Conservation (phyloP, 2,888 invertebrate species). For the Callosobruchus maculatus region DNA sequence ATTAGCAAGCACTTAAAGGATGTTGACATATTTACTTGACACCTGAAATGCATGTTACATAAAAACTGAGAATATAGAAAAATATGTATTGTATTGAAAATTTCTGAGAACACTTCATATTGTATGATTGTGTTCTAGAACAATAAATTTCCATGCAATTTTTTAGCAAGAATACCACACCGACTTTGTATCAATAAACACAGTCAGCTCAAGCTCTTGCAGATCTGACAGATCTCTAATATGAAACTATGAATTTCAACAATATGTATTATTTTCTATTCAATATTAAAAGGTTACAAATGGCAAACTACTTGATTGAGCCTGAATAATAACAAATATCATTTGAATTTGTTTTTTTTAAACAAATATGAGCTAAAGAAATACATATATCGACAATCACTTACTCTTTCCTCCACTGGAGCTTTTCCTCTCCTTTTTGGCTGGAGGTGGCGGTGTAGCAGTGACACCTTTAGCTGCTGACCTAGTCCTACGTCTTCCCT, state of each 20-base stretch:
- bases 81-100: not conserved
- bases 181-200: not conserved
- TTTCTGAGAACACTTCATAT: not conserved
- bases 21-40: too few species aligned
- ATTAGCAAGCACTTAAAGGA: too few species aligned
- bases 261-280: too few species aligned
- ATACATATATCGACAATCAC: not conserved
- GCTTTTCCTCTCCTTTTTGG: slow-evolving; percentile 50
- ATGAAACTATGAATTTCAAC: too few species aligned
- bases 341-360: not conserved
- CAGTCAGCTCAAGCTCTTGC: not conserved
- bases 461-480: slow-evolving; percentile 56
- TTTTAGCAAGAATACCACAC: not conserved
- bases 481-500: slow-evolving; percentile 56
- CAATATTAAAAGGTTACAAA: too few species aligned
- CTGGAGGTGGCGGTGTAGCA: slow-evolving; percentile 54
- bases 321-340: too few species aligned
- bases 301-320: too few species aligned
- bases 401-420: slow-evolving; percentile 23
- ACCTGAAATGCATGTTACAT: too few species aligned
- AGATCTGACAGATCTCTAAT: not conserved
- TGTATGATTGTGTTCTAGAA: not conserved
- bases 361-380: too few species aligned
- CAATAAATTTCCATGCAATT: not conserved
- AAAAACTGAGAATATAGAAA: too few species aligned